Percentiles rank a stretch among this genome's conserved stretches.
These are phyloP conservation scores for Desmophyllum pertusum DNA, from an alignment of 92 coral and sea anemone species.

Conservation along the genomic window DNA sequence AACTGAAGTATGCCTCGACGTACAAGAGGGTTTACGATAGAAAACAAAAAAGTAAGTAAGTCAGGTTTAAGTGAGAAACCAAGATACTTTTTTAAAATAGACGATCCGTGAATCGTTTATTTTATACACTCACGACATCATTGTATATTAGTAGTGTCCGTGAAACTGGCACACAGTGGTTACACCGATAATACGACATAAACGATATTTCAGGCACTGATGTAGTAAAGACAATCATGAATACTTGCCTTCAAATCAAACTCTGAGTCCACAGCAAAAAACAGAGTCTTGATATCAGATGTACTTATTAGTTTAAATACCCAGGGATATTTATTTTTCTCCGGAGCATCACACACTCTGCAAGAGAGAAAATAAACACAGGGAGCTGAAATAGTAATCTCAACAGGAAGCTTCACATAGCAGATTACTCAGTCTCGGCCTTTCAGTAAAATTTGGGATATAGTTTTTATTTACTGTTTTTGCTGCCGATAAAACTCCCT, in stretches of 20 bases:
- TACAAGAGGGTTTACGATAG: too few species aligned
- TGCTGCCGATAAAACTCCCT: too few species aligned
- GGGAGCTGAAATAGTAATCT: neutral
- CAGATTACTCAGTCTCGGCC: neutral
- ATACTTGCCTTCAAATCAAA: slow-evolving; percentile 39
- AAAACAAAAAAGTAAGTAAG: too few species aligned
- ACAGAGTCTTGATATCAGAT: slow-evolving; percentile 14
- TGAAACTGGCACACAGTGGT: too few species aligned
- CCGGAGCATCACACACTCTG: slow-evolving; percentile 37
- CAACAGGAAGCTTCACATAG: neutral
- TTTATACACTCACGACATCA: too few species aligned
- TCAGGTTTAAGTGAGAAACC: too few species aligned
- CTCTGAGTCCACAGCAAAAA: slow-evolving; percentile 35
- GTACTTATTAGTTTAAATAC: slow-evolving; percentile 23
- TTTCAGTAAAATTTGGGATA: neutral
- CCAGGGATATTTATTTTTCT: slow-evolving; percentile 26
- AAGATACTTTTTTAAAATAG: too few species aligned
- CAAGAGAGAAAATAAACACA: neutral
- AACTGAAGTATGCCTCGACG: neutral
- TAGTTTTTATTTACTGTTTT: neutral
- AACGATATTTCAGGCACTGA: too few species aligned
- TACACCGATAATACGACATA: too few species aligned
- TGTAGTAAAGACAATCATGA: neutral
- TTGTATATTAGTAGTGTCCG: too few species aligned
- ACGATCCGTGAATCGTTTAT: too few species aligned